These are phyloP conservation scores for Cataglyphis rosenhaueri DNA, from an alignment of 2,888 invertebrate species.

Conservation along the genomic window DNA sequence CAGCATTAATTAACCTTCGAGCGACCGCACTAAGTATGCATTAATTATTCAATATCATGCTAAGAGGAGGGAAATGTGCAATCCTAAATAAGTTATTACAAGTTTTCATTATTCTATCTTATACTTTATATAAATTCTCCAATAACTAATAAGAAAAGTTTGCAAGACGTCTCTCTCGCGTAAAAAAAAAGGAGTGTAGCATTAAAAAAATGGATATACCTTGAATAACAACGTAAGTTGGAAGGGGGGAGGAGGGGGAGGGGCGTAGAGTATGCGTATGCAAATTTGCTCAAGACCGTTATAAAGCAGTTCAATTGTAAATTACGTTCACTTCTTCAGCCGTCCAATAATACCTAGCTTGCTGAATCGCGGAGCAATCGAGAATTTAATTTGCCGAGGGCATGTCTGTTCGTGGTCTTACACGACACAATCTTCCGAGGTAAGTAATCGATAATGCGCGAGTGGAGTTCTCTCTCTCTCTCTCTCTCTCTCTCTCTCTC, in stretches of 20 bases:
- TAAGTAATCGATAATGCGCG: conserved; percentile 37
- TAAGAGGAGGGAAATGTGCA: not conserved
- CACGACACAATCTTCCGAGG: conserved; percentile 6
- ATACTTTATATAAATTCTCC: not conserved
- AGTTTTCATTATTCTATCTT: not conserved
- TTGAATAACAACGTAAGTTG: not conserved
- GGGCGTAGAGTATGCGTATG: not conserved
- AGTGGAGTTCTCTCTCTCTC: not conserved
- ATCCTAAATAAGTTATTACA: conserved; percentile 14
- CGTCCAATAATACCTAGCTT: not conserved
- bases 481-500: not conserved
- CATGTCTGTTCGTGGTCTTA: conserved; percentile 16
- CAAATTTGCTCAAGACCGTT: not conserved
- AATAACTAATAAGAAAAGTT: not conserved
- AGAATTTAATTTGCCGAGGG: conserved; percentile 30
- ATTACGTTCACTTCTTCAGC: conserved; percentile 9
- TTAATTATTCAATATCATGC: not conserved
- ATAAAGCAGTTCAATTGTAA: conserved; percentile 11
- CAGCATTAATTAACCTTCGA: conserved; percentile 54
- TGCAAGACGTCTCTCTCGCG: not conserved
- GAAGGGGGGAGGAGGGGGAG: too few relatives aligned
- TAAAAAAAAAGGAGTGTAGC: not conserved
- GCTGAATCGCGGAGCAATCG: conserved; percentile 36
- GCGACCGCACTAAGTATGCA: not conserved
- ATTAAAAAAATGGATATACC: not conserved